A percentile compares a stretch with the other conserved stretches of the same genome.
Evolutionary conservation across 1,140 invertebrate genomes (phyloP).

Genomic region (Bilobella aurantiaca): DNA sequence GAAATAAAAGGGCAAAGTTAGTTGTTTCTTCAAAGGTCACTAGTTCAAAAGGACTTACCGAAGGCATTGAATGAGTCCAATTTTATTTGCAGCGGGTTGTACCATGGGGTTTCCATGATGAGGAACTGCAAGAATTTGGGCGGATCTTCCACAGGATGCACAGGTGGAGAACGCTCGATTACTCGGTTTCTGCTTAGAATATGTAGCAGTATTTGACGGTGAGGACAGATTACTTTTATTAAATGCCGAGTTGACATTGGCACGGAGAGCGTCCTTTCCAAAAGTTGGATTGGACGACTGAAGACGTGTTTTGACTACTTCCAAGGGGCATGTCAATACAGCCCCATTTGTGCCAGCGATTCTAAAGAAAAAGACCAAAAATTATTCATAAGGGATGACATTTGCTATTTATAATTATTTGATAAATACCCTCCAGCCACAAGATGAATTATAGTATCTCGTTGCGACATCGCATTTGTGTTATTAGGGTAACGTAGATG

Average conservation of each 20-base stretch:
- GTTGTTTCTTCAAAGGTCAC: too few species aligned
- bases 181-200: conserved; percentile 13
- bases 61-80: conserved; percentile 58
- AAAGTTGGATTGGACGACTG: conserved; percentile 75
- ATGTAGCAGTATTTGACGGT: conserved; percentile 40
- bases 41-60: conserved; percentile 46
- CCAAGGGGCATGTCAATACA: conserved; percentile 91
- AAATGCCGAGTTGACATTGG: conserved; percentile 18
- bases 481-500: too few species aligned
- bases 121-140: conserved; percentile 31
- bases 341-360: conserved; percentile 90
- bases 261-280: conserved; percentile 25
- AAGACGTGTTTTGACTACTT: conserved; percentile 95
- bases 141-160: conserved; percentile 27
- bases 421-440: conserved; percentile 67
- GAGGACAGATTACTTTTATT: conserved; percentile 39
- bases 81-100: conserved; percentile 9
- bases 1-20: too few species aligned
- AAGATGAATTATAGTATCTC: conserved; percentile 72
- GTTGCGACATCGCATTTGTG: conserved; percentile 42
- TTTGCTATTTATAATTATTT: conserved; percentile 32
- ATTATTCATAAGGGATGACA: conserved; percentile 25
- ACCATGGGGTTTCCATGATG: conserved; percentile 20
- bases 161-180: conserved; percentile 26
- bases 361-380: conserved; percentile 47